Evolutionary conservation across 2,797 vertebrate genomes (phyloP).

Genomic region (Silurus lanzhouensis): DNA sequence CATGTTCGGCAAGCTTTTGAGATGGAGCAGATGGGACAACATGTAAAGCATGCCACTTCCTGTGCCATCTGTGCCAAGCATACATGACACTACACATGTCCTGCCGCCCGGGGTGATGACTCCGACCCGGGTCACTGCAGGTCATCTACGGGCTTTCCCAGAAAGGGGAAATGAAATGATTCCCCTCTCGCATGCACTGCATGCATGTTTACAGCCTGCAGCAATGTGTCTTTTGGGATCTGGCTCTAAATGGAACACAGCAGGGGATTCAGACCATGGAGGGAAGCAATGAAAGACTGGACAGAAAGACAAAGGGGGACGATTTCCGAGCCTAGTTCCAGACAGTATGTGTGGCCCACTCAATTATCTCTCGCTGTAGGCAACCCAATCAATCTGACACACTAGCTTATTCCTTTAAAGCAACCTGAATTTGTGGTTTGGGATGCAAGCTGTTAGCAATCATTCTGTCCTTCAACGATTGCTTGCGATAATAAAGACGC

Average conservation of each 20-base stretch:
- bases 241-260: conserved; percentile 39
- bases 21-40: conserved; percentile 55
- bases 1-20: conserved; percentile 61
- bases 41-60: conserved; percentile 48
- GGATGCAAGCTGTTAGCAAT: conserved; percentile 66
- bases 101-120: conserved; percentile 62
- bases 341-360: conserved; percentile 33
- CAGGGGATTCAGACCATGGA: conserved; percentile 33
- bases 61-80: conserved; percentile 52
- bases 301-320: conserved; percentile 26
- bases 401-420: conserved; percentile 31
- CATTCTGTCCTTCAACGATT: conserved; percentile 69
- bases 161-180: conserved; percentile 70
- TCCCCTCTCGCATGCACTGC: conserved; percentile 66
- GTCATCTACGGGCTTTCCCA: conserved; percentile 66
- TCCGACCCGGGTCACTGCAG: conserved; percentile 45
- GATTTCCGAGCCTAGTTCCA: conserved; percentile 13
- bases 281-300: conserved; percentile 51
- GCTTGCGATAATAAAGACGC: conserved; percentile 61
- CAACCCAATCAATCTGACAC: conserved; percentile 19
- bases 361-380: conserved; percentile 10
- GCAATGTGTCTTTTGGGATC: conserved; percentile 42
- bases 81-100: conserved; percentile 39
- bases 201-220: conserved; percentile 56
- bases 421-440: conserved; percentile 43